These are phyloP conservation scores for Oncorhynchus masou DNA, from an alignment of 2,113 vertebrate species.

Conservation along the genomic window DNA sequence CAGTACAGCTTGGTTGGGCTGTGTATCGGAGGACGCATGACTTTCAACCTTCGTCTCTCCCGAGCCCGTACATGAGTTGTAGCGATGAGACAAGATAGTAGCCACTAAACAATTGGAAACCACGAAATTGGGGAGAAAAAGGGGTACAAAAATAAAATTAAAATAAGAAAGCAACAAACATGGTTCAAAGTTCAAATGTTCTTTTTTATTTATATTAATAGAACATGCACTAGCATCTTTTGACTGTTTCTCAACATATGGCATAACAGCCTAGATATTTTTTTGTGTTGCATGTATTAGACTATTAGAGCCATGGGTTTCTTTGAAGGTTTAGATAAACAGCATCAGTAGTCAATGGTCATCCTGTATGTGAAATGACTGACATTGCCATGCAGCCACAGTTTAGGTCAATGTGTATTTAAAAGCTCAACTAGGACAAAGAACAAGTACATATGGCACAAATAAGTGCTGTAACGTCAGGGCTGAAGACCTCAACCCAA, in stretches of 20 bases:
- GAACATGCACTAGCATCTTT: conserved; percentile 30
- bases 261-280: background rate
- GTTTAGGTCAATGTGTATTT: conserved; percentile 1
- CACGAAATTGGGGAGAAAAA: too few species aligned
- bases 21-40: too few species aligned
- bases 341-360: conserved; percentile 7
- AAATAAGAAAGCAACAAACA: conserved; percentile 50
- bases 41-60: too few species aligned
- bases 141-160: background rate
- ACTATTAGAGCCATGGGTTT: too few species aligned
- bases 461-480: background rate
- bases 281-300: too few species aligned
- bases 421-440: background rate
- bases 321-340: conserved; percentile 2
- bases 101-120: too few species aligned
- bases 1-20: too few species aligned
- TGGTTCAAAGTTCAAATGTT: conserved; percentile 37
- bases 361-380: background rate
- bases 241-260: conserved; percentile 7
- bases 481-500: background rate
- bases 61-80: too few species aligned
- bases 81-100: too few species aligned
- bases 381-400: background rate
- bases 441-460: background rate
- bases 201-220: conserved; percentile 51